A percentile compares a stretch with the other conserved stretches of the same genome.
Evolutionary conservation across 2,113 vertebrate species (phyloP).

Genomic region (Dryoscopus gambensis): DNA sequence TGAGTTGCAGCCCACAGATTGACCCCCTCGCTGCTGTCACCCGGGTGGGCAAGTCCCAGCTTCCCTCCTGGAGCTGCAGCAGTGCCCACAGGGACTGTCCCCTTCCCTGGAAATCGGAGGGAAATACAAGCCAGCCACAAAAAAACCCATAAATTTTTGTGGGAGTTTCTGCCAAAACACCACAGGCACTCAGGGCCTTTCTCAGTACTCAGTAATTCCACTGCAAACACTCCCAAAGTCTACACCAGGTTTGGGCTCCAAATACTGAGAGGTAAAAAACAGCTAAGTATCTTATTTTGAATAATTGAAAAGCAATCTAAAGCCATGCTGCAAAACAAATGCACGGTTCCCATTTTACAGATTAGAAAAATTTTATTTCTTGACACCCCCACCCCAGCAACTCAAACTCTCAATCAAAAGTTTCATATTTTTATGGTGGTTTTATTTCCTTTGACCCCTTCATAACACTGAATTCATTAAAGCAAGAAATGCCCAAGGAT

Average conservation of each 20-base stretch:
- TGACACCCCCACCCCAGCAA: background rate
- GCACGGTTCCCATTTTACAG: background rate
- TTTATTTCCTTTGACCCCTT: background rate
- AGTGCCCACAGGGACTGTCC: background rate
- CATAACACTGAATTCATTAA: background rate
- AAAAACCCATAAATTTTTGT: fast-evolving
- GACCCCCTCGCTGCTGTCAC: fast-evolving
- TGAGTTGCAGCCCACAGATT: fast-evolving
- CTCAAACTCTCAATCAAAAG: background rate
- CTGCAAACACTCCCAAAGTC: background rate
- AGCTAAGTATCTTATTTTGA: background rate
- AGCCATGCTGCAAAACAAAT: background rate
- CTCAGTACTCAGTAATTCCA: background rate
- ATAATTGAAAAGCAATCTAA: background rate
- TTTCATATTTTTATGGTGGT: background rate
- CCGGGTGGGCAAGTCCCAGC: background rate
- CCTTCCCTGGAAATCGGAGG: background rate
- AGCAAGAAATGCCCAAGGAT: conserved; percentile 2
- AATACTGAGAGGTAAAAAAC: background rate
- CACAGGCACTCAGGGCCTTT: fast-evolving
- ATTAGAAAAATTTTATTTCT: background rate
- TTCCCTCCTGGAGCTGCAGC: background rate
- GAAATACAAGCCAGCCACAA: background rate
- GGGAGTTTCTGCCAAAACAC: background rate
- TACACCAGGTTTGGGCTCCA: background rate